Percentiles rank a stretch among this genome's conserved stretches.
Conservation (phyloP, 2,888 invertebrate genomes). For the Acronicta leporina region DNA sequence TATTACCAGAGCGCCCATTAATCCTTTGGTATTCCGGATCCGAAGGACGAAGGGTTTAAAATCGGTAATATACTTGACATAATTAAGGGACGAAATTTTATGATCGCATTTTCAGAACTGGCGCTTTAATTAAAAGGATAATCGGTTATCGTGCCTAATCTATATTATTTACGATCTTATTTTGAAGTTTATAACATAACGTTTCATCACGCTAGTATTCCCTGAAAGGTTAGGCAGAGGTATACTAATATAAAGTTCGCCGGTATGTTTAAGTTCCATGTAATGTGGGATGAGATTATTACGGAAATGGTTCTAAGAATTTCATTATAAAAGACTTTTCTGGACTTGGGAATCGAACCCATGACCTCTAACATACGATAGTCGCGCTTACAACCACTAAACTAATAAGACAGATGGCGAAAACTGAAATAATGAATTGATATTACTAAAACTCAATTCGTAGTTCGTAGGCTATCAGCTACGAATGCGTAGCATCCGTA, state of each 20-base stretch:
- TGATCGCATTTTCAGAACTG: constrained; percentile 35
- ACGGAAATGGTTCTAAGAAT: too few relatives aligned
- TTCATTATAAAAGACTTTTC: too few relatives aligned
- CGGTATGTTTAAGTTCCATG: too few relatives aligned
- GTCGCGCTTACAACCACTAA: too few relatives aligned
- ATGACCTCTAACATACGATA: too few relatives aligned
- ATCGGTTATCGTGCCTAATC: constrained; percentile 25
- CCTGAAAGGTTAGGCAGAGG: too few relatives aligned
- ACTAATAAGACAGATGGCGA: too few relatives aligned
- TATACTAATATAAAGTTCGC: too few relatives aligned
- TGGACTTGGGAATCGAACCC: too few relatives aligned
- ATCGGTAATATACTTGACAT: constrained; percentile 52
- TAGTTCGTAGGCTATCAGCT: background rate
- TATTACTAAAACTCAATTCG: background rate
- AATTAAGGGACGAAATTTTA: constrained; percentile 52
- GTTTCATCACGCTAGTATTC: too few relatives aligned
- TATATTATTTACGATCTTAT: constrained; percentile 7
- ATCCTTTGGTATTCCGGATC: constrained; percentile 59
- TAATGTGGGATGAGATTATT: too few relatives aligned
- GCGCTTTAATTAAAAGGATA: constrained; percentile 36
- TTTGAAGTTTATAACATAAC: background rate
- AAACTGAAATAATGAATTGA: too few relatives aligned
- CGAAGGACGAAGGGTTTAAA: constrained; percentile 25
- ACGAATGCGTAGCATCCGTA: constrained; percentile 8
- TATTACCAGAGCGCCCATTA: constrained; percentile 53